A percentile compares a stretch with the other conserved stretches of the same genome.
phyloP scores from a whole-genome alignment of 2,888 invertebrate genomes.

The Ditylenchus weischeri region DNA sequence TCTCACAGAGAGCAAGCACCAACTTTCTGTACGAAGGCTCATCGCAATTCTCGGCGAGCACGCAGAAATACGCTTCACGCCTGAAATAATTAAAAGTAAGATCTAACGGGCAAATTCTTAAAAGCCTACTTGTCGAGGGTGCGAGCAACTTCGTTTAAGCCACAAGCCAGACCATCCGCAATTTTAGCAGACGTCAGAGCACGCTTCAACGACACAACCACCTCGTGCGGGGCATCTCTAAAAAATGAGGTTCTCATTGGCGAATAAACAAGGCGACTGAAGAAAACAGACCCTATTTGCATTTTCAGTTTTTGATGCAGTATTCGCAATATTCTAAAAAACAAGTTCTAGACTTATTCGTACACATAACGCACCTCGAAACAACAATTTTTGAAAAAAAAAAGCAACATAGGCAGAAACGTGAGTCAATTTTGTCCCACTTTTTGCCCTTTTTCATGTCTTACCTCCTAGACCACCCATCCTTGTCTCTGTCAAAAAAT shows the following conservation, averaged over 20 bases:
- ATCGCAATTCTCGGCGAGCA: constrained; percentile 95
- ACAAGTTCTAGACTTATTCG: too few relatives aligned
- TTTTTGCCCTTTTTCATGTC: too few relatives aligned
- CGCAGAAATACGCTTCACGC: constrained; percentile 91
- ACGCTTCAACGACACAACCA: constrained; percentile 86
- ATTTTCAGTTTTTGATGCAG: too few relatives aligned
- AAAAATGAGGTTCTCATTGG: not conserved
- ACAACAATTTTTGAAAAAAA: too few relatives aligned
- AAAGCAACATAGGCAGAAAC: too few relatives aligned
- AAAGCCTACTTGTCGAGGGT: constrained; percentile 82
- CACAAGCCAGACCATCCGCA: constrained; percentile 90
- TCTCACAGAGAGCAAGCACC: constrained; percentile 93
- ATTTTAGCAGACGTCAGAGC: constrained; percentile 91
- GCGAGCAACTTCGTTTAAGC: constrained; percentile 94
- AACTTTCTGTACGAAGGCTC: constrained; percentile 95
- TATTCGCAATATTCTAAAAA: too few relatives aligned
- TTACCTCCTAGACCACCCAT: too few relatives aligned
- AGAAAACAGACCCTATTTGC: too few relatives aligned
- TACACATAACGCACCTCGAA: too few relatives aligned
- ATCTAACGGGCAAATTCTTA: not conserved
- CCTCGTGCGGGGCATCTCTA: constrained; percentile 65
- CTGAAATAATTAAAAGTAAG: constrained; percentile 62
- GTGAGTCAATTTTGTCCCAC: too few relatives aligned
- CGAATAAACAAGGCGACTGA: too few relatives aligned
- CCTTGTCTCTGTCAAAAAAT: too few relatives aligned